A percentile compares a stretch with the other conserved stretches of the same genome.
These are phyloP conservation scores for Eupleurogrammus muticus DNA, from an alignment of 2,797 vertebrate genomes.

Conservation along the genomic window DNA sequence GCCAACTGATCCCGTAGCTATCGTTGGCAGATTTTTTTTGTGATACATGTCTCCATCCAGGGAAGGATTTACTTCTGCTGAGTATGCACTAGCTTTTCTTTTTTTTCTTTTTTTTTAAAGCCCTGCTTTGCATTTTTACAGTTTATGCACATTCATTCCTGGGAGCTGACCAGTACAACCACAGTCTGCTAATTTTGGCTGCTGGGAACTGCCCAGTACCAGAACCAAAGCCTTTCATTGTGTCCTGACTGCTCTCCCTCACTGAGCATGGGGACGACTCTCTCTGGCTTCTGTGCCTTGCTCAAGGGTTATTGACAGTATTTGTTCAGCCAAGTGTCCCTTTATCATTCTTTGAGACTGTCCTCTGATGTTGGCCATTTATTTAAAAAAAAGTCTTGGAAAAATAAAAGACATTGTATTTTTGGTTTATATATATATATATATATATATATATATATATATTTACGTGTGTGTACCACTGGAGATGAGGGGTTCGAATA, in stretches of 20 bases:
- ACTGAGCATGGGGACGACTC: slow-evolving; percentile 36
- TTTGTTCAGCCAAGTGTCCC: slow-evolving; percentile 21
- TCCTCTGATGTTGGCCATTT: too few relatives aligned
- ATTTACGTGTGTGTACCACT: too few relatives aligned
- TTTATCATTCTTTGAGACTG: not conserved
- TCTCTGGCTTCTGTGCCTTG: slow-evolving; percentile 50
- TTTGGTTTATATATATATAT: too few relatives aligned
- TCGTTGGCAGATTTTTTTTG: slow-evolving; percentile 34
- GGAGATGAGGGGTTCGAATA: too few relatives aligned
- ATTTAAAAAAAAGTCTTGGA: not conserved
- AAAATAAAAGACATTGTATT: too few relatives aligned
- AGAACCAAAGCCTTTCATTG: slow-evolving; percentile 49
- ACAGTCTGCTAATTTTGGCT: slow-evolving; percentile 62
- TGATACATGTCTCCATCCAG: slow-evolving; percentile 38
- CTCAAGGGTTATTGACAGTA: slow-evolving; percentile 45
- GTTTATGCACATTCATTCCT: slow-evolving; percentile 66
- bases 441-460: too few relatives aligned
- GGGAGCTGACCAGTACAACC: slow-evolving; percentile 59
- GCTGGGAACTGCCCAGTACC: slow-evolving; percentile 55
- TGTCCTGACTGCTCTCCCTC: slow-evolving; percentile 37
- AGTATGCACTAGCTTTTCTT: slow-evolving; percentile 50
- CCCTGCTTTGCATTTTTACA: slow-evolving; percentile 64
- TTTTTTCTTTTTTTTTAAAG: slow-evolving; percentile 24
- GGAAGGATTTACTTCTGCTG: slow-evolving; percentile 64
- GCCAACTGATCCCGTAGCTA: slow-evolving; percentile 52